Evolutionary conservation across 2,797 vertebrate genomes (phyloP).

Genomic region (Muscicapa comitata): DNA sequence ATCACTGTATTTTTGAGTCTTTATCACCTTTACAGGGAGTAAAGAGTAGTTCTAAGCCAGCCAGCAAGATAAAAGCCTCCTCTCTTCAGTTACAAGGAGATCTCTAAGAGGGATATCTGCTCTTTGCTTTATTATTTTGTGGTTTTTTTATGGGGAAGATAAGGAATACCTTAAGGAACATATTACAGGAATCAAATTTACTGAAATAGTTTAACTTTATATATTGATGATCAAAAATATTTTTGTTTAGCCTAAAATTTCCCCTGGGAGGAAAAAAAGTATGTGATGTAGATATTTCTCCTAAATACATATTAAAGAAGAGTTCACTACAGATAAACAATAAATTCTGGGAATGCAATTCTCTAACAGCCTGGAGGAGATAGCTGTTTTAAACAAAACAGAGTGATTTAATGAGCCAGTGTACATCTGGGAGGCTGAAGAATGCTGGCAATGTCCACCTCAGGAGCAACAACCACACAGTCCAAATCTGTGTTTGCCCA

Average conservation of each 20-base stretch:
- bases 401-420: background rate
- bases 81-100: background rate
- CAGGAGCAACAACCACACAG: background rate
- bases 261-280: fast-evolving
- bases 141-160: background rate
- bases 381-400: background rate
- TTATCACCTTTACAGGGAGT: background rate
- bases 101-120: background rate
- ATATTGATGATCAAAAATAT: background rate
- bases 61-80: background rate
- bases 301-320: background rate
- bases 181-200: background rate
- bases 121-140: background rate
- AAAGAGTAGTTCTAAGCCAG: background rate
- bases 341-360: background rate
- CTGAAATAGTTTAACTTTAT: background rate
- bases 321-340: background rate
- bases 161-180: background rate
- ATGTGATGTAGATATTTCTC: background rate
- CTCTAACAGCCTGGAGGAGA: background rate
- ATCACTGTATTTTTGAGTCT: background rate
- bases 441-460: background rate
- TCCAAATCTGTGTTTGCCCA: background rate
- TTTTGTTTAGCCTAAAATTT: background rate
- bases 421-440: background rate